Evolutionary conservation across 2,797 vertebrate genomes (phyloP), one percentile per base, ranked within the genome.

Genomic region (Hemibagrus guttatus): DNA sequence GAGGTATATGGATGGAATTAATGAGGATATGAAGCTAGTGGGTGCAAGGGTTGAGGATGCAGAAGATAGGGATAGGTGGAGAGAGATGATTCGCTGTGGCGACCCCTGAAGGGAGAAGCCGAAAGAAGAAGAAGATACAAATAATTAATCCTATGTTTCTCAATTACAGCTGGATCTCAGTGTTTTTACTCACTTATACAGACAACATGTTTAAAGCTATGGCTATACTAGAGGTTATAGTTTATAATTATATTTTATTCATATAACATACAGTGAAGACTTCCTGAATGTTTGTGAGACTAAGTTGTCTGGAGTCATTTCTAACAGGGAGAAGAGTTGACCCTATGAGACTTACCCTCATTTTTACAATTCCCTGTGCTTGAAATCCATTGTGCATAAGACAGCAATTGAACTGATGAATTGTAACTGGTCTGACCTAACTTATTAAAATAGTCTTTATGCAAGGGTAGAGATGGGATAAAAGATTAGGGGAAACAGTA

Each of bases 341-440:
- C 52, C n/a, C 1, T n/a, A 14, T 26, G 71, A 74, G 23, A 74
- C 42, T 56, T 76, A 54, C 3, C 72, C 49, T 75, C 49, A 31
- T 54, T 76, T 75, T 52, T 14, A 52, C 14, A 52, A 75, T 31
- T 31, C 72, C 52, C 74, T 78, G n/a, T 9, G 74, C 74, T 19
- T 31, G 28, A 56, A 28, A 54, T 3, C 4, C n/a, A 31, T 11
- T 75, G 74, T 31, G n/a, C 52, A 78, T 17, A 17, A 54, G 28
- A 31, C 49, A 78, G 52, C 74, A 54, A 31, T 56, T 56, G 74
- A 78, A 28, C 16, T 56, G 63, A 83, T 64, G 59, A 81, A 83
- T 64, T 83, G 46, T 56, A 69, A 56, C 56, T 83, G 52, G 81
- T 71, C 66, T 42, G 81, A 71, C 68, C 66, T 71, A 49, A 71